phyloP scores from a whole-genome alignment of 2,888 invertebrate genomes.

The Amiota communis region DNA sequence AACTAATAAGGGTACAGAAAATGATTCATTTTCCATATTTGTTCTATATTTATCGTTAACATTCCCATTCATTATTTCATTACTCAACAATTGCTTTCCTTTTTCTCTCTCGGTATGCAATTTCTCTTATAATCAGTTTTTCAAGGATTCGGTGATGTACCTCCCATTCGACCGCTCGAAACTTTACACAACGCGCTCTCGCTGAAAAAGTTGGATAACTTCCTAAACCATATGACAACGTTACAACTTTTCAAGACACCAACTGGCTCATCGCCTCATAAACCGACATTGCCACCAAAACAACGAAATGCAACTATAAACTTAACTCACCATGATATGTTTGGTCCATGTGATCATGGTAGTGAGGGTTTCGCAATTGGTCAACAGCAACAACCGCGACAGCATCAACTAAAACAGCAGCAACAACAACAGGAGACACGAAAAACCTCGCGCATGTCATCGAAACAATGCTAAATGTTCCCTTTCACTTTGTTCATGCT shows the following conservation, averaged over 20 bases:
- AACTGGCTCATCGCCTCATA: constrained; percentile 81
- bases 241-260: constrained; percentile 83
- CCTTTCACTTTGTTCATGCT: too few species aligned
- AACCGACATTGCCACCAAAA: constrained; percentile 74
- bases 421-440: neutral
- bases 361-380: constrained; percentile 17
- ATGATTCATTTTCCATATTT: too few species aligned
- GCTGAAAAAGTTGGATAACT: constrained; percentile 90
- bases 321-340: neutral
- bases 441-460: too few species aligned
- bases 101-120: too few species aligned
- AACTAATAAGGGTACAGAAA: too few species aligned
- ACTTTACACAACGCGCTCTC: constrained; percentile 98
- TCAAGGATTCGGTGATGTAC: constrained; percentile 91
- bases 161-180: constrained; percentile 96
- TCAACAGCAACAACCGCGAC: neutral
- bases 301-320: constrained; percentile 12
- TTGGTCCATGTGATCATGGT: constrained; percentile 9
- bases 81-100: too few species aligned
- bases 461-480: too few species aligned
- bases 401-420: constrained; percentile 12
- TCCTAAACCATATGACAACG: constrained; percentile 89
- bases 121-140: too few species aligned
- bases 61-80: too few species aligned
- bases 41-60: too few species aligned